Conservation (phyloP, 2,113 vertebrate species). For the Lasiurus cinereus region DNA sequence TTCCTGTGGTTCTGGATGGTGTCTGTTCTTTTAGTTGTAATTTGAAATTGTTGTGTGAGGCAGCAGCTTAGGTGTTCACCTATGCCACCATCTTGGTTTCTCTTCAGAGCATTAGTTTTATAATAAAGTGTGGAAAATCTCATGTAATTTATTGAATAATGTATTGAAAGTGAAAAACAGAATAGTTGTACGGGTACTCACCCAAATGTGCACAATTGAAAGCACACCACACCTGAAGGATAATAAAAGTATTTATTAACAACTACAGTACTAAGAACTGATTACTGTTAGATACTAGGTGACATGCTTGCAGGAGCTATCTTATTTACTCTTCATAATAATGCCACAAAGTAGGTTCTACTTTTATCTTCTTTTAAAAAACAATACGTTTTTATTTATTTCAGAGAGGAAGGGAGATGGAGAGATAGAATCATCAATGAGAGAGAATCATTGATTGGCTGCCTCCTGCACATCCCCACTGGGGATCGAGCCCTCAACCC, state of each 20-base stretch:
- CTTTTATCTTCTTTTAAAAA: neutral
- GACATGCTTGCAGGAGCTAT: neutral
- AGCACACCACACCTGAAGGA: neutral
- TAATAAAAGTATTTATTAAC: neutral
- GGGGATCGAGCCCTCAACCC: too few relatives aligned
- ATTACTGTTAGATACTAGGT: neutral
- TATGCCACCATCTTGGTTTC: too few relatives aligned
- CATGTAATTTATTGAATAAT: neutral
- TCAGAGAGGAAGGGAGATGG: neutral
- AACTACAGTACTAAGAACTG: too few relatives aligned
- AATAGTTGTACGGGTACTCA: neutral
- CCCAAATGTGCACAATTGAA: neutral
- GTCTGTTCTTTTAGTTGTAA: too few relatives aligned
- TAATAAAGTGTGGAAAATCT: neutral
- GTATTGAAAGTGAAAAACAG: neutral
- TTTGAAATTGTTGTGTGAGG: too few relatives aligned
- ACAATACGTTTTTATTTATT: too few relatives aligned
- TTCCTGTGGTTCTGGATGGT: too few relatives aligned
- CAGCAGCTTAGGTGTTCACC: too few relatives aligned
- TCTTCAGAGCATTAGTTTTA: neutral
- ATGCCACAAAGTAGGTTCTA: neutral
- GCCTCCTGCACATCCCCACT: neutral
- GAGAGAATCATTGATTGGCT: neutral
- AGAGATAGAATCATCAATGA: neutral
- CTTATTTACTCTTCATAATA: neutral